These are phyloP conservation scores for Tanypteryx hageni DNA, from an alignment of 2,888 invertebrate species.

Conservation along the genomic window DNA sequence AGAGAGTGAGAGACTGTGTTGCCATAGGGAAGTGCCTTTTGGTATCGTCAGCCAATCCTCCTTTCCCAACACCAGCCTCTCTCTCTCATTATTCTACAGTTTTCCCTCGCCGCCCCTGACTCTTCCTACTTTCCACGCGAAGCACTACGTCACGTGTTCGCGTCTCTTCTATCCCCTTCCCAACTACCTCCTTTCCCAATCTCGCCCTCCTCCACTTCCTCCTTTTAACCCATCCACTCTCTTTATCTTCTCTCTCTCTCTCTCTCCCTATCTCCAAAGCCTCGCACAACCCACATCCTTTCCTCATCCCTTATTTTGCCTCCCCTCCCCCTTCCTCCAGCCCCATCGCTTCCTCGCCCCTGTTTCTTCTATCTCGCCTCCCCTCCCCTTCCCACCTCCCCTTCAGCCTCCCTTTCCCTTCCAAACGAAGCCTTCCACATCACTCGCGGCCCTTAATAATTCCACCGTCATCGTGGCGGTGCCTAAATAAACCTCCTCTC, in stretches of 20 bases:
- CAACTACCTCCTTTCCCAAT: background rate
- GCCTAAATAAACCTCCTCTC: conserved; percentile 60
- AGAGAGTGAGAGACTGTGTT: conserved; percentile 46
- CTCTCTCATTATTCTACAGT: conserved; percentile 36
- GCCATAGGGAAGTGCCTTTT: conserved; percentile 64
- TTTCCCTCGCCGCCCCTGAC: conserved; percentile 29
- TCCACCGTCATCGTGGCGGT: conserved; percentile 56
- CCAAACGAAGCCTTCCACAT: conserved; percentile 25
- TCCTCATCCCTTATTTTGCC: background rate
- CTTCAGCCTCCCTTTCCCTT: background rate
- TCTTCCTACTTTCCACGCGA: conserved; percentile 60
- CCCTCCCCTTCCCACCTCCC: background rate
- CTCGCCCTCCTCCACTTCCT: background rate
- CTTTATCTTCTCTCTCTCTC: background rate
- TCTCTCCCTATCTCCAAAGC: conserved; percentile 1
- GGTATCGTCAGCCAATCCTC: conserved; percentile 64
- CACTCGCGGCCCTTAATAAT: conserved; percentile 63
- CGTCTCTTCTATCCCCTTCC: background rate
- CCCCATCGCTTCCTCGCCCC: conserved; percentile 14
- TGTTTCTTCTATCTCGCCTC: background rate
- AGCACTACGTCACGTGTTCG: conserved; percentile 43
- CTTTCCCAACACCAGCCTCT: conserved; percentile 33
- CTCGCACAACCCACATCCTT: background rate
- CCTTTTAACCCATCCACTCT: background rate
- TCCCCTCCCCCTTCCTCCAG: background rate